phyloP scores from a whole-genome alignment of 2,888 invertebrate genomes.

The Athetis lepigone region DNA sequence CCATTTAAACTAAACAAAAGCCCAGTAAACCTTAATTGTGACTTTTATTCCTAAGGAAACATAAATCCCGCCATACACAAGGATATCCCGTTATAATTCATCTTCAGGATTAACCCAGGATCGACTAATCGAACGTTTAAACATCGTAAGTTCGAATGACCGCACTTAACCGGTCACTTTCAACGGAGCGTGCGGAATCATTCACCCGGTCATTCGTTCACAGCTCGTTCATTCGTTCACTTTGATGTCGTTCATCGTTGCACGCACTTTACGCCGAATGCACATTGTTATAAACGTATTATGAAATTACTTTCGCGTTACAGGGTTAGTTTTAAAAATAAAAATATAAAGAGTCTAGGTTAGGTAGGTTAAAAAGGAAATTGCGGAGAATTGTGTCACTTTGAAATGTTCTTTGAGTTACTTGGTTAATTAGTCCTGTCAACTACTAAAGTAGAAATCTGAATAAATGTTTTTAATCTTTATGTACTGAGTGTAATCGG shows the following conservation, averaged over 20 bases:
- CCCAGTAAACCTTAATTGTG: background rate
- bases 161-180: conserved; percentile 78
- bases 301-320: conserved; percentile 70
- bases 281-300: conserved; percentile 76
- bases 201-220: conserved; percentile 81
- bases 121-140: conserved; percentile 60
- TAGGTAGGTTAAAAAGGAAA: conserved; percentile 32
- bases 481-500: background rate
- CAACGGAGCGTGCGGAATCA: conserved; percentile 79
- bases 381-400: conserved; percentile 22
- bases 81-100: conserved; percentile 24
- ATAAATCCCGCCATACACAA: conserved; percentile 24
- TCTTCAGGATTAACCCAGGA: conserved; percentile 26
- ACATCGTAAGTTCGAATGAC: conserved; percentile 62
- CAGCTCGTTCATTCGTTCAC: conserved; percentile 78
- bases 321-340: conserved; percentile 52
- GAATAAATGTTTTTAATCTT: conserved; percentile 10
- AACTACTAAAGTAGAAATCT: conserved; percentile 1
- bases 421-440: conserved; percentile 22
- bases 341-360: conserved; percentile 10
- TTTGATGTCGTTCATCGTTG: conserved; percentile 81
- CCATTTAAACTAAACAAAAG: conserved; percentile 12
- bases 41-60: conserved; percentile 27
- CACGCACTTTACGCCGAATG: conserved; percentile 84
- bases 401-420: conserved; percentile 11